Conservation (phyloP, 1,140 invertebrate genomes). For the Bombus impatiens region DNA sequence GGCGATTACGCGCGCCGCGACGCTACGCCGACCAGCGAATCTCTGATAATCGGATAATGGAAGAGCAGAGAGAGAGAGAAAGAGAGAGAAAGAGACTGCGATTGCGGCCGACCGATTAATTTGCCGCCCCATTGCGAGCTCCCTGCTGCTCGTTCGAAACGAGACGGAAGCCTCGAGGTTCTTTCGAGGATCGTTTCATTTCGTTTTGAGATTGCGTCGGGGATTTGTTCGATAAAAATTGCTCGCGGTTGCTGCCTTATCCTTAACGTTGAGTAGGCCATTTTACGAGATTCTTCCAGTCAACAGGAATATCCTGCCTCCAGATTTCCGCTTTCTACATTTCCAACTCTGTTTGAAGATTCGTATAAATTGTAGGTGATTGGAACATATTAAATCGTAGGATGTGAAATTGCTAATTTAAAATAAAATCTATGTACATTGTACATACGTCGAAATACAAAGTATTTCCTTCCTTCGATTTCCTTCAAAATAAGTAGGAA, state of each 20-base stretch:
- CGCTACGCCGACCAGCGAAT: neutral
- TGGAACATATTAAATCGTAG: too few species aligned
- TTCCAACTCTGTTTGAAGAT: too few species aligned
- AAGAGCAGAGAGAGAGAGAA: neutral
- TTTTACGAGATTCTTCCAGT: neutral
- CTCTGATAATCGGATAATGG: constrained; percentile 50
- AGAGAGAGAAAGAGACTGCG: constrained; percentile 1
- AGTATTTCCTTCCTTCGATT: too few species aligned
- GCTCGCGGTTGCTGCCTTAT: neutral
- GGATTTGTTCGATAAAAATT: neutral
- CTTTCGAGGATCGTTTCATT: neutral
- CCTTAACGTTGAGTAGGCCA: neutral
- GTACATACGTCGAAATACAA: too few species aligned
- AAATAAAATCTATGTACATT: too few species aligned
- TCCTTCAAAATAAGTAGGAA: too few species aligned
- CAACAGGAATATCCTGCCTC: too few species aligned
- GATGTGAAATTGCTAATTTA: too few species aligned
- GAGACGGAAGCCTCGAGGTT: neutral
- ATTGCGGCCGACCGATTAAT: constrained; percentile 38
- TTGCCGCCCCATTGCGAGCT: constrained; percentile 5
- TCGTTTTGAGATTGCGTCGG: neutral
- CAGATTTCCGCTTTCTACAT: too few species aligned
- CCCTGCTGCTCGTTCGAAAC: neutral
- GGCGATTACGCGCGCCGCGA: constrained; percentile 1
- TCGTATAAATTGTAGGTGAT: too few species aligned